Conservation (phyloP, 1,140 invertebrate genomes). For the Tyrophagus putrescentiae region DNA sequence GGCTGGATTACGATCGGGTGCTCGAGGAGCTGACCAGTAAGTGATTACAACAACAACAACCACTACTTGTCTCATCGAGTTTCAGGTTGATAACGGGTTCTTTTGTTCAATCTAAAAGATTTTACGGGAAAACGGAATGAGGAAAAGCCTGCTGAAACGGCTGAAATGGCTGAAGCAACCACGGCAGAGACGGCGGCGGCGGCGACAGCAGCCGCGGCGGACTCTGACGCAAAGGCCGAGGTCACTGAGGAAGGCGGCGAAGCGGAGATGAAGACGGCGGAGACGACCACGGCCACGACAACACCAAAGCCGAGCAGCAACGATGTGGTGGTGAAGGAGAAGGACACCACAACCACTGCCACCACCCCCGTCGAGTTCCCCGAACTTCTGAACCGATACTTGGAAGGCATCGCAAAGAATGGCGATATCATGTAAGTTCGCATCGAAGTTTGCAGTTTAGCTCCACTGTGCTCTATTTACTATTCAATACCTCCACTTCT, state of each 20-base stretch:
- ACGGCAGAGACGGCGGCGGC: too few relatives aligned
- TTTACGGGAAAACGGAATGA: neutral
- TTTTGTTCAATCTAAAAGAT: neutral
- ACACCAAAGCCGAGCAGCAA: too few relatives aligned
- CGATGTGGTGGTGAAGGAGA: too few relatives aligned
- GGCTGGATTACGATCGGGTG: slow-evolving; percentile 7
- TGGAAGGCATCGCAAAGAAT: slow-evolving; percentile 75
- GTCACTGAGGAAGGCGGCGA: too few relatives aligned
- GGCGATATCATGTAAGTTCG: slow-evolving; percentile 59
- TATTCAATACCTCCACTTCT: neutral
- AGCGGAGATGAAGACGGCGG: too few relatives aligned
- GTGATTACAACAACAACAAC: neutral
- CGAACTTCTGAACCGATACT: slow-evolving; percentile 72
- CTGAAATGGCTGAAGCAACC: too few relatives aligned
- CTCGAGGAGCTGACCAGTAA: slow-evolving; percentile 10
- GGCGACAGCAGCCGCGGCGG: too few relatives aligned
- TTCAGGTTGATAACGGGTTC: neutral
- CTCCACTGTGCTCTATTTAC: neutral
- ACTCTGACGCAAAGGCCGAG: too few relatives aligned
- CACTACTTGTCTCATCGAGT: neutral
- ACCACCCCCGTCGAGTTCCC: too few relatives aligned
- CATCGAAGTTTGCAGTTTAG: neutral
- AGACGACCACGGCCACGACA: too few relatives aligned
- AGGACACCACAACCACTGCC: too few relatives aligned
- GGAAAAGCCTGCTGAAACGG: too few relatives aligned